These are phyloP conservation scores for Cantharis nigra DNA, from an alignment of 2,888 invertebrate genomes.

Conservation along the genomic window DNA sequence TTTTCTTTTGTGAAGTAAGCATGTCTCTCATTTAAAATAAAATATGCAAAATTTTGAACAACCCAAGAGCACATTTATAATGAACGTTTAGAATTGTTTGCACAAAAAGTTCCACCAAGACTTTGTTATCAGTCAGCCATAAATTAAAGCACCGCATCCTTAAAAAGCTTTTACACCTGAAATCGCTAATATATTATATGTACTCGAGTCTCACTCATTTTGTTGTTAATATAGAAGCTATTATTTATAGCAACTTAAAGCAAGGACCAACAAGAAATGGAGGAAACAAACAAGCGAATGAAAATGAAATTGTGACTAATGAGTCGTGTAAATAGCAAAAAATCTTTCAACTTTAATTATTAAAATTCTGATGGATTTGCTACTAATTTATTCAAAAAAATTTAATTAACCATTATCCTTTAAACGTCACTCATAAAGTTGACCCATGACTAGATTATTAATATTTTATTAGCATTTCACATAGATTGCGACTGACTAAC, in stretches of 20 bases:
- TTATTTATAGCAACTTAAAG: slow-evolving; percentile 26
- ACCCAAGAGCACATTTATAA: slow-evolving; percentile 28
- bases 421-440: background rate
- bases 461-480: background rate
- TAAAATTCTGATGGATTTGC: background rate
- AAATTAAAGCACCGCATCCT: slow-evolving; percentile 29
- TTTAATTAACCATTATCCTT: background rate
- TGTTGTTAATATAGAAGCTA: slow-evolving; percentile 26
- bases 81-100: slow-evolving; percentile 28
- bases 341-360: background rate
- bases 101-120: slow-evolving; percentile 24
- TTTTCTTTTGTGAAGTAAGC: slow-evolving; percentile 1
- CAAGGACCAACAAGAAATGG: slow-evolving; percentile 26
- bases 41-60: slow-evolving; percentile 23
- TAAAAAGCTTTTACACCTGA: slow-evolving; percentile 30
- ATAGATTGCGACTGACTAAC: background rate
- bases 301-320: slow-evolving; percentile 29
- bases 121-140: slow-evolving; percentile 31
- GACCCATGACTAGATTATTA: background rate
- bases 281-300: slow-evolving; percentile 22
- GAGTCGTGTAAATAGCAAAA: slow-evolving; percentile 23
- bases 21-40: slow-evolving; percentile 22
- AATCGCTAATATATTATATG: slow-evolving; percentile 31
- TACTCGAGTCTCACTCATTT: slow-evolving; percentile 29
- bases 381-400: background rate